Evolutionary conservation across 2,888 invertebrate species (phyloP), one percentile per base, ranked within the genome.

Genomic region (Amblyteles armatorius): DNA sequence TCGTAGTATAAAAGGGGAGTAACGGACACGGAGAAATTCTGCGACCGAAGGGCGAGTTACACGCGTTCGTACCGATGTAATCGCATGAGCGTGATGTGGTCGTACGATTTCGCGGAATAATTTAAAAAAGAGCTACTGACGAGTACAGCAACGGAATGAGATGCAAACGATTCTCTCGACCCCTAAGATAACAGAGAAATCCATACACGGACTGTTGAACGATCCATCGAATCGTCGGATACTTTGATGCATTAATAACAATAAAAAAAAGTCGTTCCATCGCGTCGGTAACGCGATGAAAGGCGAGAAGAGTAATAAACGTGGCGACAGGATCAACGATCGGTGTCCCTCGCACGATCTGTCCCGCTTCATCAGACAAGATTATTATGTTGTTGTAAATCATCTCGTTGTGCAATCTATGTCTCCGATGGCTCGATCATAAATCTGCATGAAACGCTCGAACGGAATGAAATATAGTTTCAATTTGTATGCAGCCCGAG

Each of bases 361-460:
- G 81, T 82, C 73, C 55, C 48, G 57, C 69, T 84, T 76, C 84
- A 55, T 82, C 84, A 71, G 74, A 82, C 71, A 57, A 74, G 82
- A 84, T 84, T 82, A 84, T 84, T 82, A 82, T 74, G 74, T 65
- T 81, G 77, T 84, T n/a, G 74, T 81, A 84, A 84, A 84, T 84
- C 81, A 84, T 84, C 79, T 74, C 74, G 74, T 84, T 84, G 79
- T 50, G 68, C 84, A 79, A 82, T 84, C 74, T 71, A 74, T 73
- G 73, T 72, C 78, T 71, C 81, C 73, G 82, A 79, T 73, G 57
- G 79, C 84, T 50, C 74, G 84, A 82, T 71, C 84, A 82, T 84
- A 84, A 82, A 84, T 84, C 84, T 82, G 81, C 78, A 84, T 84
- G 69, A 84, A 82, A 71, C 78, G 82, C 65, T 84, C 63, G 57